Base-by-base conservation (phyloP, 1,140 invertebrate species). In the Potamilus streckersoni region DNA sequence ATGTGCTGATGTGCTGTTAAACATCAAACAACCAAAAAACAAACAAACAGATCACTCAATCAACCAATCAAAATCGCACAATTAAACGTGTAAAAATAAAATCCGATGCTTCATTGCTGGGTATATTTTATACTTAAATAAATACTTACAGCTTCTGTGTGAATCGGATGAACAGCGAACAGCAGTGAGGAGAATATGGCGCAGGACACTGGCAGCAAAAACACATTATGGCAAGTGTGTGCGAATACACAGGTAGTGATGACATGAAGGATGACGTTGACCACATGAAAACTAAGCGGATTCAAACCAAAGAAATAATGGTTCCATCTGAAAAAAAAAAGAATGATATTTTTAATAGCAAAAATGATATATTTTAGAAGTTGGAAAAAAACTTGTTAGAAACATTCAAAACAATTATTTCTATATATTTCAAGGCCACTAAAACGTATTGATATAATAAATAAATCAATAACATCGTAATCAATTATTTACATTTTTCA, bases 181-280 rank as follows among this genome's bases (percentile, higher is more conserved):
- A 87, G 61, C 17, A 83, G 57, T 3, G 82, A 82, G n/a, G 90
- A 85, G 16, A 79, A 13, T 14, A 78, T 15, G 23, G 80, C 49
- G 19, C 66, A 80, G 17, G 55, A 64, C 4, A 58, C 49, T 11
- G 79, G 67, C n/a, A 82, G 61, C 20, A 69, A 58, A 13, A 84
- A 20, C 2, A 87, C 73, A 23, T 71, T 60, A 23, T 71, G 66
- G 56, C 82, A 83, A 19, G 83, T 79, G 73, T 82, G 77, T 15
- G 79, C 79, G 58, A 91, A 89, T 0, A 91, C 60, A 20, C 70
- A 69, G 2, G 88, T 89, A 23, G 90, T 90, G 0, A 81, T 0
- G 6, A 82, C 80, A 75, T 92, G 91, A 13, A 92, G 82, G 8
- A 86, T 19, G 0, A 92, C 84, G 77, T 92, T 92, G 55, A 88